Percentiles rank a stretch among this genome's conserved stretches.
These are phyloP conservation scores for Orthosia gothica DNA, from an alignment of 2,888 invertebrate species.

Conservation along the genomic window DNA sequence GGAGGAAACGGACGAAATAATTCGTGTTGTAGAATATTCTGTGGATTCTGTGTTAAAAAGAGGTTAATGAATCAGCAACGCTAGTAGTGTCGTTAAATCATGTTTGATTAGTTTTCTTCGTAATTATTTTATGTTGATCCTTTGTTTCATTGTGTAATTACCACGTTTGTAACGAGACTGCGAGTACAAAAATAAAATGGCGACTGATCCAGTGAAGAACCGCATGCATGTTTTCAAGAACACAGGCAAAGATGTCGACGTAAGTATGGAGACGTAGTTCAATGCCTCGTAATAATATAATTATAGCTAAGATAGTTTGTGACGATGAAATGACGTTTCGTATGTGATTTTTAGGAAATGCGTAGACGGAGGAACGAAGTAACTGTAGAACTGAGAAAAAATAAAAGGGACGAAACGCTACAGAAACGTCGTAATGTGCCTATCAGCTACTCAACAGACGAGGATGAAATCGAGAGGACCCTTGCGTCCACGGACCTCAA, in stretches of 20 bases:
- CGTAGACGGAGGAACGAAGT: slow-evolving; percentile 99
- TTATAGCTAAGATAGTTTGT: slow-evolving; percentile 31
- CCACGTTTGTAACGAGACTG: slow-evolving; percentile 81
- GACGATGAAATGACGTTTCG: slow-evolving; percentile 57
- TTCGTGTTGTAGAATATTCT: slow-evolving; percentile 86
- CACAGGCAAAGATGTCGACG: slow-evolving; percentile 99
- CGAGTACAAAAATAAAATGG: slow-evolving; percentile 93
- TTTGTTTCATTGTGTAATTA: slow-evolving; percentile 87
- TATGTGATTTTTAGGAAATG: slow-evolving; percentile 95
- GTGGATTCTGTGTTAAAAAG: slow-evolving; percentile 80
- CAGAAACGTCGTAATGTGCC: slow-evolving; percentile 99
- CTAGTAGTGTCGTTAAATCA: slow-evolving; percentile 84
- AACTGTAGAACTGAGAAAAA: slow-evolving; percentile 99
- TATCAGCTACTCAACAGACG: slow-evolving; percentile 95
- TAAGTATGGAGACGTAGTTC: slow-evolving; percentile 91
- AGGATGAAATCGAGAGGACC: slow-evolving; percentile 94
- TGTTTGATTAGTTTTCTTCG: slow-evolving; percentile 85
- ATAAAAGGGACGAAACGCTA: slow-evolving; percentile 99
- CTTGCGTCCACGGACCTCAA: slow-evolving; percentile 94
- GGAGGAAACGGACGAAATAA: slow-evolving; percentile 82
- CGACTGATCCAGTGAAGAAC: slow-evolving; percentile 95
- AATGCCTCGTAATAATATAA: slow-evolving; percentile 38
- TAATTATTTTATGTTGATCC: slow-evolving; percentile 85
- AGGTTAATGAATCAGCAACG: slow-evolving; percentile 87
- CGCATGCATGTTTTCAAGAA: slow-evolving; percentile 99